Evolutionary conservation across 2,888 invertebrate species (phyloP).

Genomic region (Ennomos fuscantarius): DNA sequence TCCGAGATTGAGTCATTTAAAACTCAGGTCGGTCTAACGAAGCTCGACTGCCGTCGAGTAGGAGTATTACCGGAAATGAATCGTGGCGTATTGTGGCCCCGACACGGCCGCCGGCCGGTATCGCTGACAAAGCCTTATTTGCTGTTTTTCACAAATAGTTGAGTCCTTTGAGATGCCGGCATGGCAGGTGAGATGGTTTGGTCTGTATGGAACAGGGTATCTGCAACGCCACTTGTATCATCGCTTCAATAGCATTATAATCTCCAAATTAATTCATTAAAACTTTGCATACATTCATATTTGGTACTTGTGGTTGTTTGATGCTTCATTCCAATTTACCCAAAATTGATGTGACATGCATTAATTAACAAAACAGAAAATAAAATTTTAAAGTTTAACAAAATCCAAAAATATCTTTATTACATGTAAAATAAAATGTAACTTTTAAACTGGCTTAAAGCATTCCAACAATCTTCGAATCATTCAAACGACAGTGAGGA

Average conservation of each 20-base stretch:
- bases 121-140: constrained; percentile 73
- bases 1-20: constrained; percentile 38
- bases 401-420: too few species aligned
- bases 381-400: too few species aligned
- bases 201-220: constrained; percentile 8
- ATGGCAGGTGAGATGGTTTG: constrained; percentile 41
- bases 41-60: constrained; percentile 58
- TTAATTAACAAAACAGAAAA: too few species aligned
- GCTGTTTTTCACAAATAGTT: constrained; percentile 72
- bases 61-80: constrained; percentile 71
- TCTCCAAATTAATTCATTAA: too few species aligned
- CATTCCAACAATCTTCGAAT: constrained; percentile 24
- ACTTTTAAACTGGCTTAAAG: not conserved
- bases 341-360: too few species aligned
- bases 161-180: constrained; percentile 48
- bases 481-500: constrained; percentile 7
- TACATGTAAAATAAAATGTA: too few species aligned
- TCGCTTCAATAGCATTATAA: too few species aligned
- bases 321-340: too few species aligned
- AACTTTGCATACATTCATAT: too few species aligned
- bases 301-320: too few species aligned
- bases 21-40: constrained; percentile 51
- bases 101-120: constrained; percentile 56
- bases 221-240: not conserved
- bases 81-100: constrained; percentile 64